phyloP scores from a whole-genome alignment of 2,113 vertebrate species.

The Sphaerodactylus townsendi region DNA sequence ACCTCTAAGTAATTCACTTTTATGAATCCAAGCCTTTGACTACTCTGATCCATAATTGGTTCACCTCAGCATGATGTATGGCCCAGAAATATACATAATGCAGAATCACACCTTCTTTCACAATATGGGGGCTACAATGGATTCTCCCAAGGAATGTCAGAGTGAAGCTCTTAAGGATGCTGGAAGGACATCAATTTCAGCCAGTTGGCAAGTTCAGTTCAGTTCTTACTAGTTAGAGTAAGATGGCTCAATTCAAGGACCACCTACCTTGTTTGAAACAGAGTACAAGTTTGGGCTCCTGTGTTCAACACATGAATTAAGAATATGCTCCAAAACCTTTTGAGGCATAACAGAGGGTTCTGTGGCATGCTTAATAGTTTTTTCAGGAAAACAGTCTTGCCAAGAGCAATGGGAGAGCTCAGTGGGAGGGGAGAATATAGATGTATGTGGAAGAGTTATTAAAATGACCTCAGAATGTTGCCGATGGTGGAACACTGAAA shows the following conservation, averaged over 20 bases:
- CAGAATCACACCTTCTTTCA: not conserved
- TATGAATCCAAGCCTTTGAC: conserved; percentile 7
- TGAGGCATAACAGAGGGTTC: not conserved
- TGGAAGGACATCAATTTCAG: not conserved
- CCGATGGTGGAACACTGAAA: not conserved
- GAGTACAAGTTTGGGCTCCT: not conserved
- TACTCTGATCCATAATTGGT: not conserved
- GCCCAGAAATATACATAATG: not conserved
- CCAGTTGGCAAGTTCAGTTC: not conserved
- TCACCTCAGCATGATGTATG: conserved; percentile 8
- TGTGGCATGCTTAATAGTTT: not conserved
- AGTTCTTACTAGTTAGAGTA: not conserved
- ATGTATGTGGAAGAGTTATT: no score
- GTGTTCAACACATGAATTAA: not conserved
- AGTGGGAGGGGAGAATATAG: not conserved
- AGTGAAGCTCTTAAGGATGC: not conserved
- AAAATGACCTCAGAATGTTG: not conserved
- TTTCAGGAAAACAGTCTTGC: not conserved
- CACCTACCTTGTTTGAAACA: not conserved
- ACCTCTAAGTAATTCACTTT: conserved; percentile 23
- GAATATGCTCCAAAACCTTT: not conserved
- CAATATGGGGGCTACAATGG: not conserved
- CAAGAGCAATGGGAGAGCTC: not conserved
- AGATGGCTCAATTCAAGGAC: not conserved
- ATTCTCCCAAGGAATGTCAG: not conserved